Evolutionary conservation across 2,888 invertebrate genomes (phyloP).

Genomic region (Eledona agricola): DNA sequence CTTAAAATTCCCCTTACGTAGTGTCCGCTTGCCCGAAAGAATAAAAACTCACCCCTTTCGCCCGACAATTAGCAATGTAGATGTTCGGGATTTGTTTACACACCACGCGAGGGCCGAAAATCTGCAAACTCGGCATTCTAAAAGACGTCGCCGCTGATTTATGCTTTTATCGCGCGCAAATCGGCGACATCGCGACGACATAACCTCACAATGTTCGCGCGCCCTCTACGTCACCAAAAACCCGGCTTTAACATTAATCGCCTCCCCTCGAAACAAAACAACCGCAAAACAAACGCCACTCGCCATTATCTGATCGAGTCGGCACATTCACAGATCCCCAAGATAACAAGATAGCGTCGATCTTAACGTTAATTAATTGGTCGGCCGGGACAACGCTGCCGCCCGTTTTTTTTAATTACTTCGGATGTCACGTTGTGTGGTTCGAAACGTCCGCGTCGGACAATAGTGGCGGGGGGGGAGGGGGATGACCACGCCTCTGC

Average conservation of each 20-base stretch:
- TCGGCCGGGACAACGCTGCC: conserved; percentile 47
- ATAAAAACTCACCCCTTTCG: conserved; percentile 16
- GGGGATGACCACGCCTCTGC: conserved; percentile 18
- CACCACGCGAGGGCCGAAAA: not conserved
- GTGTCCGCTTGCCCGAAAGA: conserved; percentile 5
- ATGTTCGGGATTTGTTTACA: conserved; percentile 24
- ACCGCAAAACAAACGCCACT: conserved; percentile 2
- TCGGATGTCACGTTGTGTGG: conserved; percentile 31
- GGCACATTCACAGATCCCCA: conserved; percentile 28
- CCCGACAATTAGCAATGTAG: conserved; percentile 33
- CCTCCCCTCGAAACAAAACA: conserved; percentile 1
- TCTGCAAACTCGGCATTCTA: conserved; percentile 2
- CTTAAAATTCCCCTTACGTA: conserved; percentile 32
- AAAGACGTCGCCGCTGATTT: too few relatives aligned
- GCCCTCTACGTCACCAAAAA: not conserved
- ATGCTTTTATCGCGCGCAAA: too few relatives aligned
- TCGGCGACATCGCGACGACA: not conserved
- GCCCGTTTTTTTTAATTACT: conserved; percentile 39
- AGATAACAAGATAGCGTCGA: conserved; percentile 32
- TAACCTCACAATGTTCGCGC: not conserved
- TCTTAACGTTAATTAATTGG: conserved; percentile 55
- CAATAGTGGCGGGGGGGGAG: conserved; percentile 23
- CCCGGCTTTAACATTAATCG: conserved; percentile 12
- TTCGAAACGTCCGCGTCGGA: conserved; percentile 18
- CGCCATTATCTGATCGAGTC: conserved; percentile 23